These are phyloP conservation scores for Morpho achilles DNA, from an alignment of 2,888 invertebrate species.

Conservation along the genomic window DNA sequence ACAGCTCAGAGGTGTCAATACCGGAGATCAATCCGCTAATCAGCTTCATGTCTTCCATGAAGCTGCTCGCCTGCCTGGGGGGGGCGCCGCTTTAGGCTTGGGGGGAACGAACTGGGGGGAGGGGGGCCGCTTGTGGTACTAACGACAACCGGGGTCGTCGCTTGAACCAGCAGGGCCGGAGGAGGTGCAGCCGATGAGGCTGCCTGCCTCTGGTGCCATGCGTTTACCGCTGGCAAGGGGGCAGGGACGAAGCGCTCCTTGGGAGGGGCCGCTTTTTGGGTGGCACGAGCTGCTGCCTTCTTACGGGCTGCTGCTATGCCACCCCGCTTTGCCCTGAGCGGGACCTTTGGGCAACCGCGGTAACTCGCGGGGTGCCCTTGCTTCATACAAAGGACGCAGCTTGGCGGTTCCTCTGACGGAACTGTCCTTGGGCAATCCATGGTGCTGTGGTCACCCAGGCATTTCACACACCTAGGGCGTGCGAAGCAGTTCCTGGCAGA, in stretches of 20 bases:
- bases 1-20: no score
- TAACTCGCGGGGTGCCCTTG: neutral
- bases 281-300: neutral
- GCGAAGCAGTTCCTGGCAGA: neutral
- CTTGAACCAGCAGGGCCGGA: no score
- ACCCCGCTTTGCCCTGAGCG: neutral
- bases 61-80: neutral
- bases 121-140: no score
- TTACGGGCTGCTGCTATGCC: neutral
- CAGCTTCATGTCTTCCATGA: neutral
- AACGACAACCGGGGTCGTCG: no score
- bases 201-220: neutral
- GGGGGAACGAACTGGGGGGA: no score
- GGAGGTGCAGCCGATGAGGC: no score
- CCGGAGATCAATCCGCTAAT: no score
- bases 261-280: neutral
- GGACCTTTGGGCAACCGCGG: neutral
- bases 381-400: slow-evolving; percentile 1
- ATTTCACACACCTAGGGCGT: neutral
- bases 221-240: neutral
- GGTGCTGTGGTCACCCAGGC: neutral
- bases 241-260: neutral
- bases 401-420: slow-evolving; percentile 7
- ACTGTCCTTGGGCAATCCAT: neutral
- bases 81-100: neutral